Evolutionary conservation across 2,888 invertebrate species (phyloP).

Genomic region (Epirrita christyi): DNA sequence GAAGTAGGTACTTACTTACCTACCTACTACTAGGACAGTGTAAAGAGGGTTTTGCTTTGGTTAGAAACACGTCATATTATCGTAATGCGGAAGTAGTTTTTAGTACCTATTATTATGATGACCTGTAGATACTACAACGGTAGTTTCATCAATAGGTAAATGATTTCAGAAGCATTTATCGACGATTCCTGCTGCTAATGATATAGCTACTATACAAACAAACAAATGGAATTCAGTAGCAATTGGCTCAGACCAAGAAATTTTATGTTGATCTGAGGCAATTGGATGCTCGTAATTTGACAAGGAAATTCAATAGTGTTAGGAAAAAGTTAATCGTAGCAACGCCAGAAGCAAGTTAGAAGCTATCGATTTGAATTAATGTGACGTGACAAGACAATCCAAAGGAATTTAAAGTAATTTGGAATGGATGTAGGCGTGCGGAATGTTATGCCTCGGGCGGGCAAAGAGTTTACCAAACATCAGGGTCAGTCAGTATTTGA

Average conservation of each 20-base stretch:
- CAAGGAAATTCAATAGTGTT: conserved; percentile 27
- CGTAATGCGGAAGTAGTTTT: conserved; percentile 36
- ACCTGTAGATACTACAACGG: conserved; percentile 12
- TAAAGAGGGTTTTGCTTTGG: conserved; percentile 8
- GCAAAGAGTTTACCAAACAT: conserved; percentile 21
- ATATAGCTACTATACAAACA: background rate
- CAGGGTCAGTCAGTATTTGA: conserved; percentile 40
- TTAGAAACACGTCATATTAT: conserved; percentile 16
- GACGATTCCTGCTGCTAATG: conserved; percentile 12
- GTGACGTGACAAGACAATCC: conserved; percentile 16
- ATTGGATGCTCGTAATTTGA: conserved; percentile 25
- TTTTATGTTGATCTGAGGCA: background rate
- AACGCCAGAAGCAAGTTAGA: conserved; percentile 14
- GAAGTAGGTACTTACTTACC: too few species aligned
- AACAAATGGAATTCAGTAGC: conserved; percentile 24
- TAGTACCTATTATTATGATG: conserved; percentile 10
- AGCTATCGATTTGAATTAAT: conserved; percentile 8
- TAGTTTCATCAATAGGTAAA: conserved; percentile 18
- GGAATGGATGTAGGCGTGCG: conserved; percentile 13
- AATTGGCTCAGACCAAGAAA: background rate
- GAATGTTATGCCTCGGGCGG: conserved; percentile 28
- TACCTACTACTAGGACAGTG: background rate
- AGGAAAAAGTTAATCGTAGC: conserved; percentile 7
- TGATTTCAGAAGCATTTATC: conserved; percentile 8
- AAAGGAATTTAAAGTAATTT: conserved; percentile 12